phyloP scores from a whole-genome alignment of 2,888 invertebrate genomes.

The Apocheima hispidaria region DNA sequence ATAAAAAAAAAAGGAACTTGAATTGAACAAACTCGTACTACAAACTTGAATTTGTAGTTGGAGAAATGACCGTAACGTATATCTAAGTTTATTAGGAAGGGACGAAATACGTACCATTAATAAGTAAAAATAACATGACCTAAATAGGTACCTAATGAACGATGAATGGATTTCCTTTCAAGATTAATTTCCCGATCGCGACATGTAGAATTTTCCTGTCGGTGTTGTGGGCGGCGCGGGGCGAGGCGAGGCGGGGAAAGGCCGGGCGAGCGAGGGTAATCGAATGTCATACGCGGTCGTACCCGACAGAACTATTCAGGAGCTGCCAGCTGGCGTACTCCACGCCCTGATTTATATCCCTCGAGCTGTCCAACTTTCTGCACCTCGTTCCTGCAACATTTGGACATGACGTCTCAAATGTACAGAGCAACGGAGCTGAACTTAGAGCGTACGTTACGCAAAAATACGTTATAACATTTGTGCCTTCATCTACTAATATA shows the following conservation, averaged over 20 bases:
- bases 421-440: slow-evolving; percentile 63
- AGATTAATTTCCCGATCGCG: slow-evolving; percentile 44
- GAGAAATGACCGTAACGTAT: too few species aligned
- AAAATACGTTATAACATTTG: slow-evolving; percentile 26
- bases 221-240: slow-evolving; percentile 35
- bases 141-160: slow-evolving; percentile 33
- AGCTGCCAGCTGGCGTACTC: slow-evolving; percentile 70
- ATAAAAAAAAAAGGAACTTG: too few species aligned
- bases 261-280: slow-evolving; percentile 61
- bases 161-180: slow-evolving; percentile 33
- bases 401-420: slow-evolving; percentile 79
- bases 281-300: slow-evolving; percentile 80
- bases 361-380: slow-evolving; percentile 79
- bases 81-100: too few species aligned
- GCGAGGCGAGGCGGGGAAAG: slow-evolving; percentile 23
- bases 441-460: slow-evolving; percentile 36
- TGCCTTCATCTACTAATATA: background rate
- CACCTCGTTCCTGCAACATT: slow-evolving; percentile 80
- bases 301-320: slow-evolving; percentile 74
- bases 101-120: background rate
- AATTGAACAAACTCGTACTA: too few species aligned
- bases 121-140: slow-evolving; percentile 4
- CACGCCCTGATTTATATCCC: slow-evolving; percentile 77
- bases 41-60: too few species aligned
- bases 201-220: slow-evolving; percentile 35